Base-by-base conservation (phyloP, 2,113 vertebrate species). In the Indicator maculatus region DNA sequence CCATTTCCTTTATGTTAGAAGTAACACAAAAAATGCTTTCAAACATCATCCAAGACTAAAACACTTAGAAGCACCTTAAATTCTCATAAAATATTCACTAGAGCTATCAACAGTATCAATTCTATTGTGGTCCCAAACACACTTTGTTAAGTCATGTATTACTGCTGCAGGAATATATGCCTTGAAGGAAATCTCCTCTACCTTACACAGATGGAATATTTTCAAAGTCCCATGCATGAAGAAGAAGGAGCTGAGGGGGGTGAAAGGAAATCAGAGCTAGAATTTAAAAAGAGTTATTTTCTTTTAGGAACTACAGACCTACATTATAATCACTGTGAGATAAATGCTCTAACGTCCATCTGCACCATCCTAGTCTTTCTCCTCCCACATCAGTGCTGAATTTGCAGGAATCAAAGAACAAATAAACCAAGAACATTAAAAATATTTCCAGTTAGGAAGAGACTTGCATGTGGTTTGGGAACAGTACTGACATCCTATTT, bases 21-120 rank as follows among this genome's bases (percentile, higher is more conserved):
- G 94, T 95, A 96, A 91, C 84, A 88, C 39, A 83, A 79, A 96
- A 91, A 95, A 96, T 83, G 78, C 88, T 93, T 91, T 96, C 93
- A 95, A 95, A 93, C 70, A 92, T 50, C 70, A 78, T 82, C 82
- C 30, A 64, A 94, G 91, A 78, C 75, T 91, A 44, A 27, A 80
- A 86, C 74, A 93, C 84, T 86, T 47, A 85, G 73, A 90, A 73
- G 69, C 47, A 94, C 87, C 90, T 84, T 83, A 83, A 74, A 92
- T 89, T 78, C 78, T 77, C 85, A 91, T 81, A 19, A 59, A 44
- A 75, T 75, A 88, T 93, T 86, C 93, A 94, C 69, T 26, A 73
- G 39, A 93, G 41, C 81, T 87, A 67, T 56, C 65, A 80, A 86
- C 24, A 74, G 12, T 20, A 85, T 38, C 67, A 24, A 64, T 69